A percentile compares a stretch with the other conserved stretches of the same genome.
Evolutionary conservation across 92 coral and sea anemone genomes (phyloP).

Genomic region (Galaxea fascicularis): DNA sequence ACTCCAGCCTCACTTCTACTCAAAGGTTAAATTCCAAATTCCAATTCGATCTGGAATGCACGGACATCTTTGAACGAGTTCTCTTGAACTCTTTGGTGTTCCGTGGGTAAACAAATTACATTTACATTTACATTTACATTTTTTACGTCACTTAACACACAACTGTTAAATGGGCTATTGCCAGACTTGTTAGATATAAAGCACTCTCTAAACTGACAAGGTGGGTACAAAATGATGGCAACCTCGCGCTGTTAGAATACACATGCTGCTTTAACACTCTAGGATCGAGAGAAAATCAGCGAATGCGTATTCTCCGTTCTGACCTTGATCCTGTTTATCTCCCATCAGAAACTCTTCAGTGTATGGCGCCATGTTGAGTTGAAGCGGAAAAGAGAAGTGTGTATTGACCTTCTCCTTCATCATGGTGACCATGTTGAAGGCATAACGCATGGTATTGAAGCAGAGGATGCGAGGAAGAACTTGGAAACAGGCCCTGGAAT

Average conservation of each 20-base stretch:
- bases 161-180: too few species aligned
- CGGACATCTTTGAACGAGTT: too few species aligned
- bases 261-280: background rate
- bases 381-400: constrained; percentile 98
- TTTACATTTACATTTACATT: too few species aligned
- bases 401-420: constrained; percentile 99
- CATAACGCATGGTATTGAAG: constrained; percentile 99
- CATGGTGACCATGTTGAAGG: constrained; percentile 99
- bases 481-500: constrained; percentile 92
- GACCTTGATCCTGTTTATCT: constrained; percentile 93
- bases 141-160: too few species aligned
- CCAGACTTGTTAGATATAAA: too few species aligned
- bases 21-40: too few species aligned
- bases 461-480: constrained; percentile 97
- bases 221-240: too few species aligned
- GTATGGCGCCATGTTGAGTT: constrained; percentile 99
- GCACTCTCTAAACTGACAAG: too few species aligned
- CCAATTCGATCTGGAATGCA: too few species aligned
- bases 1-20: too few species aligned
- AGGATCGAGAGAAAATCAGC: background rate
- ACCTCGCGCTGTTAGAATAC: background rate
- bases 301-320: background rate
- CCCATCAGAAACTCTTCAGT: constrained; percentile 99
- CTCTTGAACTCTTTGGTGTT: too few species aligned
- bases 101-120: too few species aligned